phyloP scores from a whole-genome alignment of 2,888 invertebrate species.

The Koerneria pararmatus region DNA sequence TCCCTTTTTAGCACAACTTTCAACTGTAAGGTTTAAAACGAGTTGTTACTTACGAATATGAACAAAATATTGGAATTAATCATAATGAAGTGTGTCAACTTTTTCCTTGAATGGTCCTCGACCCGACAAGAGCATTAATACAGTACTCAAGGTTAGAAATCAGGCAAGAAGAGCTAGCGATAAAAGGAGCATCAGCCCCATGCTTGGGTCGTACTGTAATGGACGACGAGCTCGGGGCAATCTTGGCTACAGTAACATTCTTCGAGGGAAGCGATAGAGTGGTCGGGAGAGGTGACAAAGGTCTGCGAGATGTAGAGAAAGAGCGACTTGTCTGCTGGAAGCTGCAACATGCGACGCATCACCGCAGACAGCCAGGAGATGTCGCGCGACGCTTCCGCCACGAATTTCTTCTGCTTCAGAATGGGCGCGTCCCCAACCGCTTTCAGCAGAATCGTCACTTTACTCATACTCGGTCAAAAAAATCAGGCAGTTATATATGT shows the following conservation, averaged over 20 bases:
- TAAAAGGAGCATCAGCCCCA: slow-evolving; percentile 42
- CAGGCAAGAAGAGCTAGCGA: slow-evolving; percentile 13
- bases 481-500: background rate
- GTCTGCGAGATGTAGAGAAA: slow-evolving; percentile 30
- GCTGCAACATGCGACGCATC: slow-evolving; percentile 10
- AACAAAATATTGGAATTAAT: no score
- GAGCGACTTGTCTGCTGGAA: slow-evolving; percentile 6
- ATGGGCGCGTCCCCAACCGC: slow-evolving; percentile 42
- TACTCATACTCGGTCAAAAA: no score
- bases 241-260: slow-evolving; percentile 12
- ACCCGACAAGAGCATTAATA: slow-evolving; percentile 9
- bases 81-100: background rate
- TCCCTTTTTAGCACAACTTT: no score
- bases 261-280: slow-evolving; percentile 33
- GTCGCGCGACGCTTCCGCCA: slow-evolving; percentile 15
- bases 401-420: slow-evolving; percentile 33
- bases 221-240: slow-evolving; percentile 29
- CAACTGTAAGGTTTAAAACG: no score
- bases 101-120: background rate
- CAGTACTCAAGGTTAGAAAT: background rate
- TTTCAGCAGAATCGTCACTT: slow-evolving; percentile 33
- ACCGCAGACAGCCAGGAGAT: slow-evolving; percentile 14
- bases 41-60: no score
- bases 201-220: slow-evolving; percentile 42
- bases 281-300: slow-evolving; percentile 42